Evolutionary conservation across 1,140 invertebrate genomes (phyloP).

Genomic region (Pteromalus puparum): DNA sequence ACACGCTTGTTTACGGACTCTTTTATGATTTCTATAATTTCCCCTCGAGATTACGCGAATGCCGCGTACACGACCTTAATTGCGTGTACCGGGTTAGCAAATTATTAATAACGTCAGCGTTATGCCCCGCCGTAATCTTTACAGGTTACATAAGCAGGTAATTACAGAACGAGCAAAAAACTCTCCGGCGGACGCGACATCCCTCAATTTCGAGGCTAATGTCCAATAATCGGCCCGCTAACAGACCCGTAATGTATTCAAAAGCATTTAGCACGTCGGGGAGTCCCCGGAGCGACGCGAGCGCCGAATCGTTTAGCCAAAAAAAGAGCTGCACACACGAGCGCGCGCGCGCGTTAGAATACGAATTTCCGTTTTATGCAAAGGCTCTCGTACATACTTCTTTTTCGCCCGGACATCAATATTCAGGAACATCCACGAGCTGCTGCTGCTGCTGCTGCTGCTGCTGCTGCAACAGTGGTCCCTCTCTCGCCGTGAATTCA

Average conservation of each 20-base stretch:
- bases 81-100: neutral
- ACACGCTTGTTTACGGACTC: too few species aligned
- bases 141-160: neutral
- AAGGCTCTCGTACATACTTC: neutral
- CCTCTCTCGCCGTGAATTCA: slow-evolving; percentile 7
- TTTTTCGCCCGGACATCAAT: slow-evolving; percentile 13
- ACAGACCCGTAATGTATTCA: slow-evolving; percentile 7
- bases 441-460: neutral
- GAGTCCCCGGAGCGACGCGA: neutral
- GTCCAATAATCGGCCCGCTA: slow-evolving; percentile 5
- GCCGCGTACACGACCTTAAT: too few species aligned
- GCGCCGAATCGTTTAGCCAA: neutral
- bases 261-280: neutral
- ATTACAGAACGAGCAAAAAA: too few species aligned
- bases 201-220: slow-evolving; percentile 5
- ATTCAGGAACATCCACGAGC: slow-evolving; percentile 33
- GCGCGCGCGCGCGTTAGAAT: neutral
- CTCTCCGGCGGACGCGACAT: neutral
- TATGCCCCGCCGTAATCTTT: too few species aligned
- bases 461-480: neutral
- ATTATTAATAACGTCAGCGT: neutral
- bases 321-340: neutral
- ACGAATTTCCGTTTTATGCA: slow-evolving; percentile 25
- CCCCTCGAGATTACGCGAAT: neutral
- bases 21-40: too few species aligned